phyloP scores from a whole-genome alignment of 2,113 vertebrate species.

The Campylomormyrus tamandua region DNA sequence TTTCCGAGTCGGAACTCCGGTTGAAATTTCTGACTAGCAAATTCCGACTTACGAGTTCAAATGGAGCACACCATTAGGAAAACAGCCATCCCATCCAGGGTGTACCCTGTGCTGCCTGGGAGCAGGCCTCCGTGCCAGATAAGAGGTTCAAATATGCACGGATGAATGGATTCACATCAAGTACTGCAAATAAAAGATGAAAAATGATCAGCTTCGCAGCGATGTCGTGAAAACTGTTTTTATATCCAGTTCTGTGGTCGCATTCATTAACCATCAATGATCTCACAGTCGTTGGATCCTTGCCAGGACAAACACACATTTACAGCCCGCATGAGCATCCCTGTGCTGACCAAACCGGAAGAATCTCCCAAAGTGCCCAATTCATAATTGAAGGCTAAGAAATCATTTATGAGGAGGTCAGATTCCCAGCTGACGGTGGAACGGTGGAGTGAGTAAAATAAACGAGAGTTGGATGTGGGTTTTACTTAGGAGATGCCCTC shows the following conservation, averaged over 20 bases:
- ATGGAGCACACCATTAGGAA: background rate
- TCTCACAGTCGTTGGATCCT: constrained; percentile 30
- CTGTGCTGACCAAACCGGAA: constrained; percentile 16
- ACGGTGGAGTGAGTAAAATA: constrained; percentile 4
- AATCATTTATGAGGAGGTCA: constrained; percentile 52
- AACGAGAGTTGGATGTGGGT: background rate
- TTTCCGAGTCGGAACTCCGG: too few species aligned
- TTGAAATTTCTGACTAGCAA: too few species aligned
- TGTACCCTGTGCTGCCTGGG: background rate
- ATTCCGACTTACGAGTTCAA: background rate
- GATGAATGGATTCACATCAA: background rate
- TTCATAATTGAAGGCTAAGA: constrained; percentile 51
- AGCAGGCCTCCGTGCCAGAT: background rate
- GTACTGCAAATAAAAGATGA: background rate
- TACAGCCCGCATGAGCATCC: constrained; percentile 23
- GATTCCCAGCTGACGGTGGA: constrained; percentile 22
- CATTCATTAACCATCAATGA: constrained; percentile 26
- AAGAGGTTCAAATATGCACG: background rate
- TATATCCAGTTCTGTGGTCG: background rate
- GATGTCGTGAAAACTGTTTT: constrained; percentile 36
- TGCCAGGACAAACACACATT: constrained; percentile 33
- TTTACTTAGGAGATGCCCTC: constrained; percentile 15
- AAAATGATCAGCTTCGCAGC: constrained; percentile 19
- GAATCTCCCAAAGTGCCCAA: constrained; percentile 21
- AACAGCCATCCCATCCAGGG: background rate